These are phyloP conservation scores for Drosophila obscura DNA, from an alignment of 1,140 invertebrate genomes.

Conservation along the genomic window DNA sequence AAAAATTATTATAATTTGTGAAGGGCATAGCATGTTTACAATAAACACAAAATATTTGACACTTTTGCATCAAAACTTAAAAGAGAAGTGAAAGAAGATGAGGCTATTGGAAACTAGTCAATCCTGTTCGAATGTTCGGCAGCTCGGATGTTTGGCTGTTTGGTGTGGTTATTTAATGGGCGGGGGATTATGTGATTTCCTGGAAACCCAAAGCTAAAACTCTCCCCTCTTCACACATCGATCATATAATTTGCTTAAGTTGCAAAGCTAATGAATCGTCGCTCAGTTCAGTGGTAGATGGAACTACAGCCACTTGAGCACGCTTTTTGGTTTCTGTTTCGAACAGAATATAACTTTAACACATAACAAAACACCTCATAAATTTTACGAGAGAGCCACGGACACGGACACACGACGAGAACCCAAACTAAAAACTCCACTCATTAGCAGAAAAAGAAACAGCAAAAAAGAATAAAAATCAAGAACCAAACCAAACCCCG, in stretches of 20 bases:
- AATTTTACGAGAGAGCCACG: conserved; percentile 63
- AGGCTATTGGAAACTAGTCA: conserved; percentile 65
- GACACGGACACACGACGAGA: conserved; percentile 24
- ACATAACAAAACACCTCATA: conserved; percentile 80
- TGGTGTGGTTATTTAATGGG: conserved; percentile 48
- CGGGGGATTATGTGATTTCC: conserved; percentile 56
- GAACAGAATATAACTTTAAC: conserved; percentile 55
- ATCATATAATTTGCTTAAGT: conserved; percentile 74
- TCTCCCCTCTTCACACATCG: conserved; percentile 38
- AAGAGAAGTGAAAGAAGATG: conserved; percentile 25
- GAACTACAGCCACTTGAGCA: conserved; percentile 30
- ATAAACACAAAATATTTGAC: conserved; percentile 67
- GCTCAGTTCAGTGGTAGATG: conserved; percentile 19
- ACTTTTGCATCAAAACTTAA: conserved; percentile 50
- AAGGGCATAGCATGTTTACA: conserved; percentile 58
- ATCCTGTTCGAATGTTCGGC: conserved; percentile 47
- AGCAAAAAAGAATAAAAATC: conserved; percentile 25
- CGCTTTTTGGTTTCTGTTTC: conserved; percentile 27
- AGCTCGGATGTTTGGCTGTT: too few species aligned
- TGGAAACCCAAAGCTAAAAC: conserved; percentile 30
- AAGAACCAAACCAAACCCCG: conserved; percentile 46
- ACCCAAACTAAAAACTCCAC: conserved; percentile 42
- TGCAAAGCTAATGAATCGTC: conserved; percentile 56
- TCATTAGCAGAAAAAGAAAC: conserved; percentile 57
- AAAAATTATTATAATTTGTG: conserved; percentile 64